phyloP scores from a whole-genome alignment of 1,140 invertebrate genomes.

The Leptoteleia sp. region DNA sequence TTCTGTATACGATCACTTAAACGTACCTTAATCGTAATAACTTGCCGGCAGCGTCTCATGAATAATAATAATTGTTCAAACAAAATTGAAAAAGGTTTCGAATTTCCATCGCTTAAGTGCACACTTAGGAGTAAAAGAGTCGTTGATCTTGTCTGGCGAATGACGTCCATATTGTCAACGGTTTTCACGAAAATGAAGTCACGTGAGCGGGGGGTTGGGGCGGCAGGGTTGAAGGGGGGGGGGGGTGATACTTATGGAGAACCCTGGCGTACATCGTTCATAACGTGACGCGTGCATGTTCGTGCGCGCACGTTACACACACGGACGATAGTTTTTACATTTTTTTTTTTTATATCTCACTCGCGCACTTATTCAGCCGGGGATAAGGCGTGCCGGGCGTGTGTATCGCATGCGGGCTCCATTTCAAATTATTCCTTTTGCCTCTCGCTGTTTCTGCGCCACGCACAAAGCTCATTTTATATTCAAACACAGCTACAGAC shows the following conservation, averaged over 20 bases:
- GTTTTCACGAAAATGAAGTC: conserved; percentile 55
- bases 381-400: conserved; percentile 52
- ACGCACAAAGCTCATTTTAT: conserved; percentile 70
- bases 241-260: conserved; percentile 50
- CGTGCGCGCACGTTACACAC: conserved; percentile 14
- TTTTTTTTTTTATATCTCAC: conserved; percentile 55
- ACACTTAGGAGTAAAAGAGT: conserved; percentile 27
- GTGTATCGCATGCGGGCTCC: conserved; percentile 70
- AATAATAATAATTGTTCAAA: too few species aligned
- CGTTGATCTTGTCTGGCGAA: conserved; percentile 36
- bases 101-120: conserved; percentile 38
- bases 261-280: conserved; percentile 52
- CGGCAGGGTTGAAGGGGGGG: too few species aligned
- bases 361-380: conserved; percentile 31
- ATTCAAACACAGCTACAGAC: conserved; percentile 50
- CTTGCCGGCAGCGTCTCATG: not conserved
- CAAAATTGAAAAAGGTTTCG: too few species aligned
- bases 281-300: conserved; percentile 37
- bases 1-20: too few species aligned
- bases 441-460: conserved; percentile 58
- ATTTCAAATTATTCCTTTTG: conserved; percentile 74
- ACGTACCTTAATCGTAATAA: not conserved
- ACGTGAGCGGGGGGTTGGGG: conserved; percentile 52
- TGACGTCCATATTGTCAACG: conserved; percentile 48
- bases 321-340: conserved; percentile 20